Evolutionary conservation across 2,113 vertebrate species (phyloP).

Genomic region (Pterocles orientalis): DNA sequence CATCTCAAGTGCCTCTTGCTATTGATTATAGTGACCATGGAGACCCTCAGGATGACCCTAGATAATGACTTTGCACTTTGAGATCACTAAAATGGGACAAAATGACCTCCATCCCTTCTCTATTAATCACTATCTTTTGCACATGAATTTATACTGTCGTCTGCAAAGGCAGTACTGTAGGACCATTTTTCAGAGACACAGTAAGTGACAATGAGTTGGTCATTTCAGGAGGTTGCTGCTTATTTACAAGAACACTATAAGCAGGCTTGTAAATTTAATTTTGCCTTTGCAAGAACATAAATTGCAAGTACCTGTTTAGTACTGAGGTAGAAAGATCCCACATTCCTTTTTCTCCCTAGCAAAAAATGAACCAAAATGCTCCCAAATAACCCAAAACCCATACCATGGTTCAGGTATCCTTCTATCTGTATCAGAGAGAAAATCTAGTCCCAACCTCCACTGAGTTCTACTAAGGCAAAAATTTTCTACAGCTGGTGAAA

Average conservation of each 20-base stretch:
- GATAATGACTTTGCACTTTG: neutral
- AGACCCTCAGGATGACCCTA: neutral
- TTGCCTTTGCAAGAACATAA: neutral
- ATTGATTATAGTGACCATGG: neutral
- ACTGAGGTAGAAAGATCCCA: neutral
- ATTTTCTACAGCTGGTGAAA: neutral
- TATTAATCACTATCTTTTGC: neutral
- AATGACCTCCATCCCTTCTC: neutral
- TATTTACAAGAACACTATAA: neutral
- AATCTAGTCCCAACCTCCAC: neutral
- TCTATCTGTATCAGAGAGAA: neutral
- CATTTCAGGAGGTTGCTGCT: neutral
- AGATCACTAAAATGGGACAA: neutral
- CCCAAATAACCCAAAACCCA: neutral
- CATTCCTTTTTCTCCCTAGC: accelerated
- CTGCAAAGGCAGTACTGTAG: neutral
- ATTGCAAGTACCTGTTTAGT: neutral
- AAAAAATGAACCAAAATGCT: neutral
- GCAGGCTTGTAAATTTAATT: neutral
- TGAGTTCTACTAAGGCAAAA: neutral
- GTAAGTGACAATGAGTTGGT: neutral
- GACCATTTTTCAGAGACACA: neutral
- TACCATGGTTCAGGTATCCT: neutral
- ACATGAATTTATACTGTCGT: neutral
- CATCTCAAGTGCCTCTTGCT: neutral